Base-by-base conservation (phyloP, 2,113 vertebrate species). In the Paradoxurus hermaphroditus region DNA sequence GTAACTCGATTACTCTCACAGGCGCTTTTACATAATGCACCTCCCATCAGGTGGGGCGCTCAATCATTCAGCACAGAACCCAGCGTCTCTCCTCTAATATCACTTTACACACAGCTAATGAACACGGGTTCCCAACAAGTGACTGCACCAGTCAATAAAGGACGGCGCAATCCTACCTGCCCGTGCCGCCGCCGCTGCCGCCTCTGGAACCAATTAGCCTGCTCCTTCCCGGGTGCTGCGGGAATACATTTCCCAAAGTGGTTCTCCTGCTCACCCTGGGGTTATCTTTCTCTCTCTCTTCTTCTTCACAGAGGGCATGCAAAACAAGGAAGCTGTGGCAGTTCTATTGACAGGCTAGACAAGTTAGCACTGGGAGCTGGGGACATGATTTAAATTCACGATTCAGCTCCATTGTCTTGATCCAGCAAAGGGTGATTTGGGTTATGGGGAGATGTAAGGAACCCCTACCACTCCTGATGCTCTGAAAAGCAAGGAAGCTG, bases 101-200 rank as follows among this genome's bases (percentile, higher is more conserved):
- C 96, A 93, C 96, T 97, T 97, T 97, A 96, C 97, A 97, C 96
- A 89, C 93, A 91, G 86, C 90, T 98, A 97, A 98, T 97, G 97
- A 98, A 97, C 98, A 97, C 78, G 36, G 92, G 93, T 96, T 97
- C 91, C 95, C 86, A 97, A 93, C 84, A 97, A 97, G 95, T 91
- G 91, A 93, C 97, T 95, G 90, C 77, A 41, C 67, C 93, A 97
- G 96, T 98, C 98, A 94, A 96, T 97, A 97, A 92, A 93, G 83
- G 92, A 93, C 63, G 0, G 56, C 46, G 3, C 88, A 67, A 59
- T 91, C 93, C 90, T 94, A 97, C 97, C 83, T 95, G 96, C 49
- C 27, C 0, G 18, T 0, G 29, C 25, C 0, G 25, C 19, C 4
- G 49, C 85, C 1, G 19, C 84, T 0, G 41, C 91, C 4, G 86